Conservation (phyloP, 1,140 invertebrate genomes). For the Papilio machaon region DNA sequence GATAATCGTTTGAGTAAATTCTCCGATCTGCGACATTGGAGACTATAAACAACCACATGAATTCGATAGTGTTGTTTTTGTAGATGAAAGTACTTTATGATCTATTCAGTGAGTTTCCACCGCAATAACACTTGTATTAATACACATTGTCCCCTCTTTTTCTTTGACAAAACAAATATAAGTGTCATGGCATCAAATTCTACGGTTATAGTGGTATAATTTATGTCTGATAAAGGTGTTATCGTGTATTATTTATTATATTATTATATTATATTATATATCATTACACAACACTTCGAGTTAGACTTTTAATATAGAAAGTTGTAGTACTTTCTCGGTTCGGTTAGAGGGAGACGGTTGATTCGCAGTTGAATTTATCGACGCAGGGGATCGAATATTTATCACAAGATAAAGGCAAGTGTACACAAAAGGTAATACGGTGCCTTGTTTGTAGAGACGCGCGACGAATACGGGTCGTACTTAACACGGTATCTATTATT, state of each 20-base stretch:
- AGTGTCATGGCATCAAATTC: too few relatives aligned
- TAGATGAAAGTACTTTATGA: not conserved
- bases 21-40: constrained; percentile 27
- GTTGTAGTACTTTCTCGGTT: constrained; percentile 59
- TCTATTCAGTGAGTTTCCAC: not conserved
- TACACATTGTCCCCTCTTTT: too few relatives aligned
- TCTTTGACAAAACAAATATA: too few relatives aligned
- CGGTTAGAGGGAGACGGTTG: constrained; percentile 52
- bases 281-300: constrained; percentile 19
- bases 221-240: not conserved
- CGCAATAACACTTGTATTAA: too few relatives aligned
- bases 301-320: constrained; percentile 57
- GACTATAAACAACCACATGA: not conserved
- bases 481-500: constrained; percentile 12
- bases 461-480: constrained; percentile 36
- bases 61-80: not conserved
- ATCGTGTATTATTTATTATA: too few relatives aligned
- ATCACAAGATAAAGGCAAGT: constrained; percentile 44
- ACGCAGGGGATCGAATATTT: constrained; percentile 46
- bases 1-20: constrained; percentile 50
- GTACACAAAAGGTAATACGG: constrained; percentile 46
- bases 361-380: constrained; percentile 43
- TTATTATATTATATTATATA: too few relatives aligned
- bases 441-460: constrained; percentile 42
- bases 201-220: not conserved